These are phyloP conservation scores for Apaloderma vittatum DNA, from an alignment of 2,113 vertebrate genomes.

Conservation along the genomic window DNA sequence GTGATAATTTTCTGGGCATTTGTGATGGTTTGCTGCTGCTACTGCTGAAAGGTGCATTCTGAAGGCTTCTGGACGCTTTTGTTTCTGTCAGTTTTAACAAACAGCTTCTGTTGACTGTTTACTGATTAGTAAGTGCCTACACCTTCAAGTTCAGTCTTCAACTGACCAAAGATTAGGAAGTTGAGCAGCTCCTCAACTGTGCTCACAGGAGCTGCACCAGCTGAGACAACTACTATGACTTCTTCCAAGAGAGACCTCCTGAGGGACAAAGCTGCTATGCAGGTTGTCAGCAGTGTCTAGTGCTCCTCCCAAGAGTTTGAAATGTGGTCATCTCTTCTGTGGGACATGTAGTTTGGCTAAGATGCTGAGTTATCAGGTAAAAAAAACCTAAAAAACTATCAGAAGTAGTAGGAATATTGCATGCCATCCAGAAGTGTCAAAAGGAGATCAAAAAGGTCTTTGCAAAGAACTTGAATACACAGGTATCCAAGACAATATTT, in stretches of 20 bases:
- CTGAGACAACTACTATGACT: background rate
- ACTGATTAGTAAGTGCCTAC: background rate
- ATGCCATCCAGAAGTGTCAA: background rate
- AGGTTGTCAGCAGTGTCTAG: background rate
- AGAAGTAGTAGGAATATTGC: accelerated
- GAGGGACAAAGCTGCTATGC: background rate
- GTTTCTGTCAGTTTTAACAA: background rate
- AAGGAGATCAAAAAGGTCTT: background rate
- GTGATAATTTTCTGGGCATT: background rate
- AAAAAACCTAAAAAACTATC: background rate
- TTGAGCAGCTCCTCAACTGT: background rate
- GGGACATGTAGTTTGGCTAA: background rate
- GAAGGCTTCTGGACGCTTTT: background rate
- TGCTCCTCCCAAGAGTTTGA: accelerated
- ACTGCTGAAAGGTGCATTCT: background rate
- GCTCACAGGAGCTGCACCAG: accelerated
- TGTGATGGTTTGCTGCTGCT: background rate
- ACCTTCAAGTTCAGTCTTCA: background rate
- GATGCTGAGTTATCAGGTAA: too few species aligned
- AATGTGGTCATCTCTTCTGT: background rate
- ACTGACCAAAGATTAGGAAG: background rate
- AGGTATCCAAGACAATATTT: background rate
- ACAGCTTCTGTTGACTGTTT: background rate
- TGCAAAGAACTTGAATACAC: background rate
- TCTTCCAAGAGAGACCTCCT: background rate